Evolutionary conservation across 2,797 vertebrate genomes (phyloP).

Genomic region (Euphonia xanthogaster): DNA sequence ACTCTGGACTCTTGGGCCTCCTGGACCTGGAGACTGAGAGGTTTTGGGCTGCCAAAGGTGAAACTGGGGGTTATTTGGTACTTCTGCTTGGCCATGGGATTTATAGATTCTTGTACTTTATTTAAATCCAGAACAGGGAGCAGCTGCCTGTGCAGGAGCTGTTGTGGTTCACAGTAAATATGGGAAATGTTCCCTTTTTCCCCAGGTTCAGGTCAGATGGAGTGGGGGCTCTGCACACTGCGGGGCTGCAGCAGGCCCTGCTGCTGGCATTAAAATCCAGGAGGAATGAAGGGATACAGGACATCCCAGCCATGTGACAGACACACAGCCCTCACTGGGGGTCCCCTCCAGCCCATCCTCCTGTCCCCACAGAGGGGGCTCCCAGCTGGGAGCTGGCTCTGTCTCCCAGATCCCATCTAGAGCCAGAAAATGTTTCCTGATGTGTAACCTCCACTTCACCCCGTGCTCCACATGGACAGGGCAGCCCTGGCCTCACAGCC

Average conservation of each 20-base stretch:
- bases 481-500: neutral
- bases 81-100: neutral
- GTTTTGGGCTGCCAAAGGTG: neutral
- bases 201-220: neutral
- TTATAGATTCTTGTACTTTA: neutral
- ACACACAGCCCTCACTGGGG: neutral
- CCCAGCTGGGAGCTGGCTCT: neutral
- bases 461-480: fast-evolving
- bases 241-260: neutral
- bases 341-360: fast-evolving
- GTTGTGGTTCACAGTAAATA: neutral
- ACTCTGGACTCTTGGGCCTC: neutral
- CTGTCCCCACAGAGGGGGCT: fast-evolving
- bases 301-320: fast-evolving
- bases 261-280: neutral
- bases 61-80: neutral
- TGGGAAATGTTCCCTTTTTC: neutral
- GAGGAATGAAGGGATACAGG: neutral
- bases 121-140: neutral
- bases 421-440: neutral
- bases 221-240: neutral
- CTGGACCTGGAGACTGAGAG: neutral
- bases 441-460: neutral
- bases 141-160: neutral
- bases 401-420: neutral